Percentiles rank a stretch among this genome's conserved stretches.
These are phyloP conservation scores for Leptoclinus maculatus DNA, from an alignment of 2,797 vertebrate genomes.

Conservation along the genomic window DNA sequence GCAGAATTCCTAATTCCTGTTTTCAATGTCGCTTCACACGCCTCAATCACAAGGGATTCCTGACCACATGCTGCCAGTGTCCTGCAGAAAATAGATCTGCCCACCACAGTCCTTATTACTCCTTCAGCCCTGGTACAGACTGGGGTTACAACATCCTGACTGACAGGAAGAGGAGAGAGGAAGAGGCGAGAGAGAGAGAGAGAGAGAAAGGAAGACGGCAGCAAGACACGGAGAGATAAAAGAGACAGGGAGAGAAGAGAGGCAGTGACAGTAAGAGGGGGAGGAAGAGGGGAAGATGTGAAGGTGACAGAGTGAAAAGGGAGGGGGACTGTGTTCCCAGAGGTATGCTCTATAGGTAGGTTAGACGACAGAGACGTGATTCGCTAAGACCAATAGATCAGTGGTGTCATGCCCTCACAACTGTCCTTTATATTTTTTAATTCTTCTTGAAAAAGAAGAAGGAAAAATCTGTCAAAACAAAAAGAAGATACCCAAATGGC, in stretches of 20 bases:
- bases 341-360: background rate
- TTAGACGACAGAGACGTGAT: background rate
- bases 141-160: conserved; percentile 55
- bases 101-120: conserved; percentile 64
- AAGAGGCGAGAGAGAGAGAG: background rate
- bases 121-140: conserved; percentile 65
- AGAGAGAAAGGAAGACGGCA: conserved; percentile 18
- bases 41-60: conserved; percentile 69
- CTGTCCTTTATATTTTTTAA: background rate
- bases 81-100: conserved; percentile 76
- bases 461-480: background rate
- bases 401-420: background rate
- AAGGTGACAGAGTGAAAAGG: conserved; percentile 17
- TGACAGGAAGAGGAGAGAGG: conserved; percentile 52
- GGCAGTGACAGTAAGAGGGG: conserved; percentile 32
- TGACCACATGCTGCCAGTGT: conserved; percentile 62
- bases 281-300: conserved; percentile 23
- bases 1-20: conserved; percentile 42
- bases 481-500: background rate
- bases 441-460: background rate
- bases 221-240: conserved; percentile 25
- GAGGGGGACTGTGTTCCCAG: conserved; percentile 42
- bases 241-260: conserved; percentile 26
- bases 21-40: conserved; percentile 74
- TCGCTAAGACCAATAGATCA: background rate